Evolutionary conservation across 2,888 invertebrate species (phyloP).

Genomic region (Altica lythri): DNA sequence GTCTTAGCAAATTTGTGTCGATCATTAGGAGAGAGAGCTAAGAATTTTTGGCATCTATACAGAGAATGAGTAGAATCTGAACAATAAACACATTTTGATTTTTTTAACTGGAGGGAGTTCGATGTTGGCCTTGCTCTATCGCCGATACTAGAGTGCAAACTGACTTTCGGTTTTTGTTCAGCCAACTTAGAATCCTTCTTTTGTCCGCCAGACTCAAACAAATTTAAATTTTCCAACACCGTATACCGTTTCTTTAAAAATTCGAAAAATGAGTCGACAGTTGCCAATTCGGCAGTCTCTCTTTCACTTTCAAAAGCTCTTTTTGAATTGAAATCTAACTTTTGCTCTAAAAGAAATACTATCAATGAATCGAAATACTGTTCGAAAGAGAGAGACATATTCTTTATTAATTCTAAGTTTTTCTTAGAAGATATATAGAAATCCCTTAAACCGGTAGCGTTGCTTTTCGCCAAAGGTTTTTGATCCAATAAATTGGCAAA

Average conservation of each 20-base stretch:
- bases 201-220: neutral
- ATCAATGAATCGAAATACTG: neutral
- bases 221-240: neutral
- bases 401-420: slow-evolving; percentile 2
- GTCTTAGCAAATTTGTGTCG: no score
- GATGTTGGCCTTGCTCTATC: no score
- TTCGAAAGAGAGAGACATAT: neutral
- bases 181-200: neutral
- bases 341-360: slow-evolving; percentile 1
- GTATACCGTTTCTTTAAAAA: slow-evolving; percentile 4
- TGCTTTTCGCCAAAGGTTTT: slow-evolving; percentile 4
- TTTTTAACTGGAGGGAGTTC: no score
- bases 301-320: slow-evolving; percentile 8
- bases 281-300: neutral
- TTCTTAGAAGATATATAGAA: neutral
- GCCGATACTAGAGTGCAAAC: no score
- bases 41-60: no score
- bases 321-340: slow-evolving; percentile 4
- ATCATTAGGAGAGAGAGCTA: slow-evolving; percentile 1
- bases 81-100: no score
- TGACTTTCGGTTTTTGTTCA: neutral
- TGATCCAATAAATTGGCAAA: neutral
- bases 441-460: neutral
- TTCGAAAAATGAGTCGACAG: neutral
- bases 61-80: no score